A percentile compares a stretch with the other conserved stretches of the same genome.
Evolutionary conservation across 2,888 invertebrate species (phyloP).

Genomic region (Eupithecia pulchellata): DNA sequence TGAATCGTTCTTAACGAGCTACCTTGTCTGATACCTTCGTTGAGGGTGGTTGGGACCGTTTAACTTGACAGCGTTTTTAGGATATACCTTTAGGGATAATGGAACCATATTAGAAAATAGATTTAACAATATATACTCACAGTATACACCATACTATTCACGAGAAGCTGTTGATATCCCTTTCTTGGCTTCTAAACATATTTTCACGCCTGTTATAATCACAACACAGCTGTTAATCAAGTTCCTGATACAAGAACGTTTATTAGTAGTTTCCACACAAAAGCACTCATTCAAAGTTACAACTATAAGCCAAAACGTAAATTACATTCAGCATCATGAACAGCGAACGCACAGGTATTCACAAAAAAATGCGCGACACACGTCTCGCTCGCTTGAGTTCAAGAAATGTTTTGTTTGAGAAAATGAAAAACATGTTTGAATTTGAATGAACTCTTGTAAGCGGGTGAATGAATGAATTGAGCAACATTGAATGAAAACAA

Average conservation of each 20-base stretch:
- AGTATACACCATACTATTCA: constrained; percentile 81
- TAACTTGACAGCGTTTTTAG: background rate
- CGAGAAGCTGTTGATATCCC: constrained; percentile 72
- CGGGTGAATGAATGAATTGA: constrained; percentile 32
- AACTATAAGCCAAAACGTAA: constrained; percentile 44
- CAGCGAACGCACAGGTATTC: constrained; percentile 81
- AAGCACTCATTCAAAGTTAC: constrained; percentile 40
- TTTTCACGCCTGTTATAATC: constrained; percentile 67
- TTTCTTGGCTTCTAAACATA: constrained; percentile 56
- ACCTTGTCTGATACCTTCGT: background rate
- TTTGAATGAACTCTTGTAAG: background rate
- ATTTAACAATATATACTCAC: constrained; percentile 61
- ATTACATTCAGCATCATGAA: constrained; percentile 51
- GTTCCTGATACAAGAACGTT: constrained; percentile 24
- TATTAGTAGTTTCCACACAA: constrained; percentile 48
- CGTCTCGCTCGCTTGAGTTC: constrained; percentile 74
- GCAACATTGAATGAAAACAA: background rate
- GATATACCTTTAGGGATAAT: background rate
- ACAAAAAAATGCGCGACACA: constrained; percentile 66
- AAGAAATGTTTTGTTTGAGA: constrained; percentile 45
- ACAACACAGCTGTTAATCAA: constrained; percentile 65
- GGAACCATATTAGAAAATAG: background rate
- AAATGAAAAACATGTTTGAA: background rate
- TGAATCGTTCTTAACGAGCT: background rate
- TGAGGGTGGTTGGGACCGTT: background rate